A percentile compares a stretch with the other conserved stretches of the same genome.
Evolutionary conservation across 2,113 vertebrate genomes (phyloP).

Genomic region (Microcebus ravelobensis): DNA sequence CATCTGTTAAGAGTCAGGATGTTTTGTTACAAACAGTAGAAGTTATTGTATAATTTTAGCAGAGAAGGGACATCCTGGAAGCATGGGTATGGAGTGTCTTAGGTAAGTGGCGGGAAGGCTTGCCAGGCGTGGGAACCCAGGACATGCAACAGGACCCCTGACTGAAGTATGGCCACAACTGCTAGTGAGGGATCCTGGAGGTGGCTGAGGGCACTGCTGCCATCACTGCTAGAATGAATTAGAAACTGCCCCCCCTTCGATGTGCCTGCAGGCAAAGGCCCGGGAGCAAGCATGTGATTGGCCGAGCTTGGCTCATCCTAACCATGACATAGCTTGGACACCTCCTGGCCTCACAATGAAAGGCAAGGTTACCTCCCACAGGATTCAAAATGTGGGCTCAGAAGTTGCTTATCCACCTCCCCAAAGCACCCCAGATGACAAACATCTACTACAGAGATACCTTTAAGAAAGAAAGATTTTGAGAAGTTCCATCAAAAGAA

Average conservation of each 20-base stretch:
- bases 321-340: not conserved
- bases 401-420: not conserved
- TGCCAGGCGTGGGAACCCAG: not conserved
- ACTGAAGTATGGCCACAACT: fast-evolving
- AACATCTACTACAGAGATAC: not conserved
- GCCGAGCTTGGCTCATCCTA: not conserved
- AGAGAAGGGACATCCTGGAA: not conserved
- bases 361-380: not conserved
- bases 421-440: not conserved
- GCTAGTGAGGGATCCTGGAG: fast-evolving
- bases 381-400: not conserved
- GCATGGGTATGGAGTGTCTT: not conserved
- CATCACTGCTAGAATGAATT: not conserved
- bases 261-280: not conserved
- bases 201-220: not conserved
- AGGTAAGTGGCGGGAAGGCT: not conserved
- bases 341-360: not conserved
- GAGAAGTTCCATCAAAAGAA: not conserved
- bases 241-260: not conserved
- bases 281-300: not conserved
- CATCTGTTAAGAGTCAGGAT: not conserved
- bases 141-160: not conserved
- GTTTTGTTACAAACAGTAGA: not conserved
- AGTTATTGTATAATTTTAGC: not conserved
- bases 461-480: not conserved